Base-by-base conservation (phyloP, 2,888 invertebrate genomes). In the Noctuana brunneofusca region DNA sequence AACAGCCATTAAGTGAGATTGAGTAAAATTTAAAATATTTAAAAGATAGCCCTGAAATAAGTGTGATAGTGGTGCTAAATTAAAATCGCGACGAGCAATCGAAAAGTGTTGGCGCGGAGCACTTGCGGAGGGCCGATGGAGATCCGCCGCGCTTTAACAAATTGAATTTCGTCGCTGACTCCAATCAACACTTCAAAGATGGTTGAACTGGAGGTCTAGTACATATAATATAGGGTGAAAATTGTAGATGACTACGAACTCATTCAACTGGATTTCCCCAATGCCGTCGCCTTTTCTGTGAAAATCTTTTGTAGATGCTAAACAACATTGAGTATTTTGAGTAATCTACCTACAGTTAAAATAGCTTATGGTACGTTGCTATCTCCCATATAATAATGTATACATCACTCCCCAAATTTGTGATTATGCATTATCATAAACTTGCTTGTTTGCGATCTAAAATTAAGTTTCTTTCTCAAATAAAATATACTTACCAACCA, bases 71-170 rank as follows among this genome's bases (percentile, higher is more conserved):
- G 35, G 2, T 46, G 22, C 2, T 48, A 22, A 48, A 22, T 12
- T 12, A 48, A 48, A 22, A n/a, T 12, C 22, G 5, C 18, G 9
- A 43, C 3, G 43, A 11, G 11, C 1, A 43, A 18, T 43, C 43
- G 43, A 4, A 43, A 8, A 41, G 1, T 18, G 18, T 18, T 6
- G 16, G 1, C 16, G 9, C 14, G 11, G 18, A 46, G 46, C 35
- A 50, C 50, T 14, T 14, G 3, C 43, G 67, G 69, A 73, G 75
- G 81, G 81, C 86, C 84, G 87, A 89, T 88, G 87, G 88, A 87
- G 82, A 78, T 12, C 4, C 3, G 48, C n/a, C 22, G 48, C 22
- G 79, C 80, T n/a, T n/a, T 59, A 59, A 58, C 30, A 53, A 84
- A 89, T 86, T 84, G 80, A 84, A 85, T 78, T 76, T 79, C 78